Conservation (phyloP, 2,888 invertebrate genomes). For the Mimachlamys varia region DNA sequence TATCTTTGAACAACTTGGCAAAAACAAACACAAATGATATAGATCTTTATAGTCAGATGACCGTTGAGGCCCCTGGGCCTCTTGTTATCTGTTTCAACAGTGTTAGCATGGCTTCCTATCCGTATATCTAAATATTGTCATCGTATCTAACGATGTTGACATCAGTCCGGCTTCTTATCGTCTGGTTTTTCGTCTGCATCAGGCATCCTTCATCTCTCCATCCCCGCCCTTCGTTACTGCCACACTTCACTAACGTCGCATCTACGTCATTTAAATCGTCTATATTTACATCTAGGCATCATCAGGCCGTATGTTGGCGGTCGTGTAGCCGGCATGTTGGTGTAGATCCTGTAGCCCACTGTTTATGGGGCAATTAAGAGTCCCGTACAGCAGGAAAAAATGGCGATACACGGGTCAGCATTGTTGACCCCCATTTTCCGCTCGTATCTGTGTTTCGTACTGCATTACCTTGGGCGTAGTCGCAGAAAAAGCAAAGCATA, state of each 20-base stretch:
- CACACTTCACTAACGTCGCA: not conserved
- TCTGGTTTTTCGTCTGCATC: not conserved
- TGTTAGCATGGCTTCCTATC: not conserved
- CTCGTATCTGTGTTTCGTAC: conserved; percentile 1
- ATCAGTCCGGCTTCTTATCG: not conserved
- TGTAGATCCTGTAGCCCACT: not conserved
- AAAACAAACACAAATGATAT: too few relatives aligned
- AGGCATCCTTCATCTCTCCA: conserved; percentile 7
- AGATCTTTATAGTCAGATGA: too few relatives aligned
- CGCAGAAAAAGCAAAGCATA: not conserved
- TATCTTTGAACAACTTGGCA: too few relatives aligned
- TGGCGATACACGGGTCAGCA: not conserved
- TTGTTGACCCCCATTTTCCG: not conserved
- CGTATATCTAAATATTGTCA: not conserved
- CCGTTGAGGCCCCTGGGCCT: too few relatives aligned
- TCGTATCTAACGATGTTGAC: not conserved
- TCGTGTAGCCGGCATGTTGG: not conserved
- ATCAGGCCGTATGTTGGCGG: conserved; percentile 5
- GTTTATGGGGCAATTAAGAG: conserved; percentile 9
- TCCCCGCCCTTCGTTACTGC: conserved; percentile 26
- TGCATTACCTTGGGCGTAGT: conserved; percentile 25
- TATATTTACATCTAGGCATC: conserved; percentile 1
- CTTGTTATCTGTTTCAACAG: too few relatives aligned
- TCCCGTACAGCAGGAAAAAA: not conserved
- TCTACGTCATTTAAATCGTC: conserved; percentile 25